Evolutionary conservation across 2,888 invertebrate genomes (phyloP).

Genomic region (Hetaerina titia): DNA sequence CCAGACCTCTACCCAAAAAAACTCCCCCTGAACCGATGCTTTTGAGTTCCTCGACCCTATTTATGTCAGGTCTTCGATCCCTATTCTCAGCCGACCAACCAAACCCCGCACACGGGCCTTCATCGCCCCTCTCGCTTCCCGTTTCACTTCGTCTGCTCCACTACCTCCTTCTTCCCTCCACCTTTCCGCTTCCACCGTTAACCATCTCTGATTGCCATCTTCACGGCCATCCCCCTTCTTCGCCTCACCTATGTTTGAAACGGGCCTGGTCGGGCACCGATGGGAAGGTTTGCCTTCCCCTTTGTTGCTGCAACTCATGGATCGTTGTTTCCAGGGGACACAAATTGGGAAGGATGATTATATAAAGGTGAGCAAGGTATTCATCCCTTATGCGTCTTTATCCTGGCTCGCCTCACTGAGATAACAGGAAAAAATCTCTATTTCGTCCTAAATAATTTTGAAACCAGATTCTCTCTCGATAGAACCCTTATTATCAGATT

Average conservation of each 20-base stretch:
- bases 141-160: too few relatives aligned
- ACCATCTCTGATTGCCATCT: constrained; percentile 3
- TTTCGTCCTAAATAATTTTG: neutral
- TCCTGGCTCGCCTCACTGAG: neutral
- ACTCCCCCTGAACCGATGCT: neutral
- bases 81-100: neutral
- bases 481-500: neutral
- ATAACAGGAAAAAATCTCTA: neutral
- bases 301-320: neutral
- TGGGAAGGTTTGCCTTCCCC: neutral
- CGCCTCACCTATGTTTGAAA: neutral
- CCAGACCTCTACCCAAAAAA: neutral
- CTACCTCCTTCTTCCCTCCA: neutral
- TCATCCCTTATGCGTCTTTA: neutral
- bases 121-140: too few relatives aligned
- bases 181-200: neutral
- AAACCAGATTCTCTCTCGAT: neutral
- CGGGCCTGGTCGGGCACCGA: neutral
- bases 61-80: constrained; percentile 12
- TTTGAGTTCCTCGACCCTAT: constrained; percentile 35
- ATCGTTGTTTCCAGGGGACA: neutral
- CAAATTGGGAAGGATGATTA: neutral
- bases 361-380: neutral
- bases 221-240: neutral
- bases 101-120: neutral